These are phyloP conservation scores for Dynastes hyllus DNA, from an alignment of 2,888 invertebrate species.

Conservation along the genomic window DNA sequence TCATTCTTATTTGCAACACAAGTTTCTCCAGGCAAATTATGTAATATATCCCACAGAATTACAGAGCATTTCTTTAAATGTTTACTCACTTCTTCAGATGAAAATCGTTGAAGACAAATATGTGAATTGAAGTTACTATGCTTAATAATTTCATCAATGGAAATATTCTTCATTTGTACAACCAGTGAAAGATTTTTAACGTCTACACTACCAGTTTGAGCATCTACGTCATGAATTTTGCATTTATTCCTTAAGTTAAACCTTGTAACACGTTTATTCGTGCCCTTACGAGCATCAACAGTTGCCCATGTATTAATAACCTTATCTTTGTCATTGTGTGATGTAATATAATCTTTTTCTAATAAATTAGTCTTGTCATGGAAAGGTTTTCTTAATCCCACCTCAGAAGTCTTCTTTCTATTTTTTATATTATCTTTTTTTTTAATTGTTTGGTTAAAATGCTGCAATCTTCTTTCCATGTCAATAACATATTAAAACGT, in stretches of 20 bases:
- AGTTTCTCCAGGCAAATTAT: not conserved
- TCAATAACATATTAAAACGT: not conserved
- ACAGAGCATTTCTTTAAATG: slow-evolving; percentile 16
- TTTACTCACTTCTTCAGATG: not conserved
- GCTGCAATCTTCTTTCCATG: not conserved
- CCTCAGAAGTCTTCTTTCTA: not conserved
- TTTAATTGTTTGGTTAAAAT: not conserved
- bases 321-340: not conserved
- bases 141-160: not conserved
- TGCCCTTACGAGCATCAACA: not conserved
- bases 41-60: not conserved
- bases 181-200: not conserved
- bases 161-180: not conserved
- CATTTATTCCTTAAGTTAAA: slow-evolving; percentile 2
- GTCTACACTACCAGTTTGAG: too few species aligned
- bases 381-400: slow-evolving; percentile 13
- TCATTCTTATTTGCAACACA: not conserved
- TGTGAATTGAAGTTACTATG: not conserved
- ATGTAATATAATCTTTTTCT: not conserved
- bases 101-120: slow-evolving; percentile 3
- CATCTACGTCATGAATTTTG: not conserved
- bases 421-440: not conserved
- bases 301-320: not conserved
- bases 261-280: not conserved
- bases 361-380: slow-evolving; percentile 20